Conservation (phyloP, 35 echinoderm and acorn worm species). For the Heliocidaris tuberculata region DNA sequence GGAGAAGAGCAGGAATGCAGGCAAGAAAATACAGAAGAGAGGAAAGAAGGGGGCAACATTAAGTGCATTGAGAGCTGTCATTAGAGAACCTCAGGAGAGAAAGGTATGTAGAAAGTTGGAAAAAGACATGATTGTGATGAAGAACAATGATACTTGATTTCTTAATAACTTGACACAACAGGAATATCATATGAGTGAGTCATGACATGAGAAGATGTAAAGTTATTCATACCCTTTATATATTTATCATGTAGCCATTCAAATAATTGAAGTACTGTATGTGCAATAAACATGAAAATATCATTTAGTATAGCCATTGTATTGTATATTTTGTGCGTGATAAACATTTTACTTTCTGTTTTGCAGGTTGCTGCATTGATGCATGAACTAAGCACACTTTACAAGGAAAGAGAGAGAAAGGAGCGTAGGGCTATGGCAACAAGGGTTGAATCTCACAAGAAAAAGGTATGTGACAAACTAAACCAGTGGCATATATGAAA, state of each 20-base stretch:
- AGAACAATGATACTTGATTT: too few relatives aligned
- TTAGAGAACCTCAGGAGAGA: slow-evolving; percentile 39
- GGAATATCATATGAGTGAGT: background rate
- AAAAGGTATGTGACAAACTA: slow-evolving; percentile 76
- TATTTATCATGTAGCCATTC: too few relatives aligned
- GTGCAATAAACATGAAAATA: too few relatives aligned
- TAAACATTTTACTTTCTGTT: background rate
- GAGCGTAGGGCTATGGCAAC: slow-evolving; percentile 57
- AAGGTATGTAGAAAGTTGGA: slow-evolving; percentile 17
- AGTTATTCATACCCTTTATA: too few relatives aligned
- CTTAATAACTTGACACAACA: too few relatives aligned
- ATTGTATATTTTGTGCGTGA: background rate
- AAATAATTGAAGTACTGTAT: too few relatives aligned
- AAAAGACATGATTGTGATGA: too few relatives aligned
- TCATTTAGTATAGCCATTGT: too few relatives aligned
- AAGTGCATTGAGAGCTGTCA: background rate
- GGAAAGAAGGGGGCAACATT: background rate
- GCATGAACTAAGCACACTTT: slow-evolving; percentile 79
- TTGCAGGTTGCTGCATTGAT: slow-evolving; percentile 81
- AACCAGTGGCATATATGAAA: background rate
- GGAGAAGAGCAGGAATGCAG: background rate
- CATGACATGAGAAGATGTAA: background rate
- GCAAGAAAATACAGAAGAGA: background rate
- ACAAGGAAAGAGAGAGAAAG: slow-evolving; percentile 81
- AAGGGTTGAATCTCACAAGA: slow-evolving; percentile 65